Evolutionary conservation across 2,888 invertebrate species (phyloP).

Genomic region (Drosophila parthenogenetica): DNA sequence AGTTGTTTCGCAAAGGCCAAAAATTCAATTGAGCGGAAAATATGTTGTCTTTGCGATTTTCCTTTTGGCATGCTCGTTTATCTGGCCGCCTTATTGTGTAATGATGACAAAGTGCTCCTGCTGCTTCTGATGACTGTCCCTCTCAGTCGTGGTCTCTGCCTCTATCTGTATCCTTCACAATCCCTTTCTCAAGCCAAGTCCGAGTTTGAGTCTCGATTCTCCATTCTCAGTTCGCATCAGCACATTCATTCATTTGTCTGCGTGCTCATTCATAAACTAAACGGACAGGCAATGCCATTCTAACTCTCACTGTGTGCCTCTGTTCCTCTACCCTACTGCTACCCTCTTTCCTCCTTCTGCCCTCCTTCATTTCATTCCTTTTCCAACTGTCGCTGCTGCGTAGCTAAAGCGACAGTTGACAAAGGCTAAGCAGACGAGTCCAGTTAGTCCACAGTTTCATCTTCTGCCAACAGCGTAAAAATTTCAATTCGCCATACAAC

Average conservation of each 20-base stretch:
- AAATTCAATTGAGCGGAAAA: constrained; percentile 83
- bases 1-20: constrained; percentile 78
- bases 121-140: constrained; percentile 27
- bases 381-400: constrained; percentile 65
- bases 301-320: constrained; percentile 2
- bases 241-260: constrained; percentile 71
- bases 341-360: too few species aligned
- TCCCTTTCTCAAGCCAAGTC: constrained; percentile 2
- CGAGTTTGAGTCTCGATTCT: constrained; percentile 18
- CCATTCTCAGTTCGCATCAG: constrained; percentile 51
- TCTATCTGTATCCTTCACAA: constrained; percentile 45
- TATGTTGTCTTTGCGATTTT: constrained; percentile 81
- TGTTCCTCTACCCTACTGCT: not conserved
- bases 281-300: constrained; percentile 42
- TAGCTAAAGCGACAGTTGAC: constrained; percentile 75
- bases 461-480: constrained; percentile 68
- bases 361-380: not conserved
- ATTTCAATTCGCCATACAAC: constrained; percentile 77
- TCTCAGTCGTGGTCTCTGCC: constrained; percentile 4
- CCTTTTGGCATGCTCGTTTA: constrained; percentile 65
- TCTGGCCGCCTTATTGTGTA: constrained; percentile 73
- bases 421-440: constrained; percentile 73
- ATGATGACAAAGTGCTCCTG: constrained; percentile 74
- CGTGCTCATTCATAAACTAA: constrained; percentile 73
- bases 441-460: constrained; percentile 58